phyloP scores from a whole-genome alignment of 2,888 invertebrate genomes.

The Ellobium chinense region DNA sequence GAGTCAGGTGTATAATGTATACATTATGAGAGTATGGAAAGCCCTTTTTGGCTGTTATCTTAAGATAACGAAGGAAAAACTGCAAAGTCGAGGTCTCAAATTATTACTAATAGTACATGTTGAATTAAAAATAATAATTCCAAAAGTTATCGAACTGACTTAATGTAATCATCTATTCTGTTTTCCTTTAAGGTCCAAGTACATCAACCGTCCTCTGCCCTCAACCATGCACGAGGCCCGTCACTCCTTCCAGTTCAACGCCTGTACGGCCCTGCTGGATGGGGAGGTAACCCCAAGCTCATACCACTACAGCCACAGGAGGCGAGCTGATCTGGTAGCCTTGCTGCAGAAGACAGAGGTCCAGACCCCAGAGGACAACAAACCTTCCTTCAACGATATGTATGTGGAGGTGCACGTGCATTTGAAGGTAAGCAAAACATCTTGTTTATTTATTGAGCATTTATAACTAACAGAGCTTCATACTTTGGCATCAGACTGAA shows the following conservation, averaged over 20 bases:
- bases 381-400: constrained; percentile 64
- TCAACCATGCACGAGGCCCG: constrained; percentile 62
- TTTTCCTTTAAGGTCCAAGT: constrained; percentile 52
- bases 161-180: too few species aligned
- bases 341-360: constrained; percentile 58
- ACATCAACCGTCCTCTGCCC: constrained; percentile 66
- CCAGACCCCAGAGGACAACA: constrained; percentile 56
- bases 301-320: constrained; percentile 47
- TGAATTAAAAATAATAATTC: too few species aligned
- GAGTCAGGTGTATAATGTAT: too few species aligned
- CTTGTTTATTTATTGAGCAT: too few species aligned
- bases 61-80: too few species aligned
- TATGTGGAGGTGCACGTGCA: constrained; percentile 59
- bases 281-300: constrained; percentile 59
- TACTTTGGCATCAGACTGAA: too few species aligned
- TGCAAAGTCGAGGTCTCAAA: too few species aligned
- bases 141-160: too few species aligned
- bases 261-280: constrained; percentile 62
- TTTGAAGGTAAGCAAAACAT: constrained; percentile 34
- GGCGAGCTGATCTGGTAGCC: constrained; percentile 50
- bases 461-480: too few species aligned
- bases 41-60: too few species aligned
- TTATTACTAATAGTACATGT: too few species aligned
- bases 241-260: constrained; percentile 68
- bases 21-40: too few species aligned